Conservation (phyloP, 2,797 vertebrate species). For the Erithacus rubecula region DNA sequence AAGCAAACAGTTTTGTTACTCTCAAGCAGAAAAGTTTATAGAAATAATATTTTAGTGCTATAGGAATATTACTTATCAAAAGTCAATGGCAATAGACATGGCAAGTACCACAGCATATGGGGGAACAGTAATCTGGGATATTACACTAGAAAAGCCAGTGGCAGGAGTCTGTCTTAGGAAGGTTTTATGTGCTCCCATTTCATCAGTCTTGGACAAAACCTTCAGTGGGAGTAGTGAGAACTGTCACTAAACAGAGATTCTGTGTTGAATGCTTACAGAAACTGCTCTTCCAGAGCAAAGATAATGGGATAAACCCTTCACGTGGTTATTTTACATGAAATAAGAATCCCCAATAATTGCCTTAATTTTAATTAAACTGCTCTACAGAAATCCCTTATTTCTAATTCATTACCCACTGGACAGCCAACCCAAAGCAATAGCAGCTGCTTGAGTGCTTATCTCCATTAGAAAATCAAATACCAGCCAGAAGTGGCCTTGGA, state of each 20-base stretch:
- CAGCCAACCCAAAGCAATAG: neutral
- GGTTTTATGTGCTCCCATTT: neutral
- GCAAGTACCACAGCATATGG: rapidly evolving
- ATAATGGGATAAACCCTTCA: neutral
- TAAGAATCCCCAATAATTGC: neutral
- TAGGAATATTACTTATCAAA: neutral
- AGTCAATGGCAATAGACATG: neutral
- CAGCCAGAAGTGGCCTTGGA: neutral
- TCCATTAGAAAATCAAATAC: neutral
- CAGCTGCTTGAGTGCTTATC: neutral
- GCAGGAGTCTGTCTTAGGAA: neutral
- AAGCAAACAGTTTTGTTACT: neutral
- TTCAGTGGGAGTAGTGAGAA: rapidly evolving
- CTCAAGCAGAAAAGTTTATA: neutral
- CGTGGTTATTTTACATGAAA: neutral
- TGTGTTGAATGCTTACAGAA: neutral
- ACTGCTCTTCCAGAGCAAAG: neutral
- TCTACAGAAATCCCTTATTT: neutral
- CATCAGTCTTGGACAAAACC: neutral
- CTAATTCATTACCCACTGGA: neutral
- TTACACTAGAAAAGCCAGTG: neutral
- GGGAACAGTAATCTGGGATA: no score
- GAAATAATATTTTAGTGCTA: neutral
- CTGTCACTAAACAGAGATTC: neutral
- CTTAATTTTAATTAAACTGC: neutral